These are phyloP conservation scores for Chouioia cunea DNA, from an alignment of 2,888 invertebrate species.

Conservation along the genomic window DNA sequence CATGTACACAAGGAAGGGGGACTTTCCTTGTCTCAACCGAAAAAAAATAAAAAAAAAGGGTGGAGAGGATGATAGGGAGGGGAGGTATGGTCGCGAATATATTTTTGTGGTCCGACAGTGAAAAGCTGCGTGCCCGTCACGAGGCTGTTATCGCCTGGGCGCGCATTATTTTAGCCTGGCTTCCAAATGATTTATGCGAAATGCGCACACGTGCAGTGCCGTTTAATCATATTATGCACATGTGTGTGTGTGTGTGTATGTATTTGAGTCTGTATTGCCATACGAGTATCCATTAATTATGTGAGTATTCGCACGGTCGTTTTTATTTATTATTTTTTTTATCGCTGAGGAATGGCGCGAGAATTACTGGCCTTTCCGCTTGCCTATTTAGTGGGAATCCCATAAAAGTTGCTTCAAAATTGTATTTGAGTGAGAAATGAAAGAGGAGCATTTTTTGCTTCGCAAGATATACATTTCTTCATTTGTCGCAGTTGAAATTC, in stretches of 20 bases:
- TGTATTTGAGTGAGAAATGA: no score
- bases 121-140: slow-evolving; percentile 28
- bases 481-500: no score
- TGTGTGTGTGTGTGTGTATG: background rate
- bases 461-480: no score
- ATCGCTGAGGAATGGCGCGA: no score
- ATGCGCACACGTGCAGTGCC: slow-evolving; percentile 2
- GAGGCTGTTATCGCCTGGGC: slow-evolving; percentile 33
- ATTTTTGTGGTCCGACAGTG: slow-evolving; percentile 19
- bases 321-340: no score
- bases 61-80: background rate
- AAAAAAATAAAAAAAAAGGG: background rate
- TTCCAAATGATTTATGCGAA: slow-evolving; percentile 39
- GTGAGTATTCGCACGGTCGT: background rate
- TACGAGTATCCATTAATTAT: slow-evolving; percentile 18
- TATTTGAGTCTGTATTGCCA: background rate
- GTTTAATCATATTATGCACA: slow-evolving; percentile 26
- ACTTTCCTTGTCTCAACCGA: background rate
- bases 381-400: no score
- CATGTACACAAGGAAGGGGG: background rate
- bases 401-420: no score
- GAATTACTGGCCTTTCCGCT: slow-evolving; percentile 10
- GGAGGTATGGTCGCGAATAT: slow-evolving; percentile 10
- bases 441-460: no score
- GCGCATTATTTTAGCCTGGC: slow-evolving; percentile 38